A percentile compares a stretch with the other conserved stretches of the same genome.
Conservation (phyloP, 1,140 invertebrate species). For the Tyrophagus putrescentiae region DNA sequence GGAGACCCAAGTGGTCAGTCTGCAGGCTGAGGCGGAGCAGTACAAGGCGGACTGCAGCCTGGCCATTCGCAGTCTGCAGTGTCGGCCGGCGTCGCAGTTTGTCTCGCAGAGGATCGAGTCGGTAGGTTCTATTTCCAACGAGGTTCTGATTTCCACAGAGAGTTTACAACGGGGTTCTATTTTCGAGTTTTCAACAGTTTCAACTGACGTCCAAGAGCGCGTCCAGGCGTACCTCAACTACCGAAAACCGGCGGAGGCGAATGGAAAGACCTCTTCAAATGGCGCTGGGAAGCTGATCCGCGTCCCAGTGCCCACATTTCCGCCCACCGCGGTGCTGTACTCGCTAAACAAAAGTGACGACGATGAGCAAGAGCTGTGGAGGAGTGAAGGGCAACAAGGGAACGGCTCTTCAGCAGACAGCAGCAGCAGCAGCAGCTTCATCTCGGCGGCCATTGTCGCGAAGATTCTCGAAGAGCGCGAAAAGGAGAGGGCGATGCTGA, state of each 20-base stretch:
- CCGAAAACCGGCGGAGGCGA: slow-evolving; percentile 31
- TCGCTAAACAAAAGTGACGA: slow-evolving; percentile 51
- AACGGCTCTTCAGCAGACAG: slow-evolving; percentile 29
- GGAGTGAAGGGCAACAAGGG: slow-evolving; percentile 15
- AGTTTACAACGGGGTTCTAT: slow-evolving; percentile 9
- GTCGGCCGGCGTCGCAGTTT: slow-evolving; percentile 87
- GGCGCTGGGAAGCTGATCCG: slow-evolving; percentile 47
- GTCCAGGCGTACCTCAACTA: slow-evolving; percentile 41
- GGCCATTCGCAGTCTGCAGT: slow-evolving; percentile 81
- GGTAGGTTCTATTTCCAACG: slow-evolving; percentile 55
- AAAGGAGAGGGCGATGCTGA: slow-evolving; percentile 44
- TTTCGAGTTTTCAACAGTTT: slow-evolving; percentile 47
- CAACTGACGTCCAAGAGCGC: slow-evolving; percentile 71
- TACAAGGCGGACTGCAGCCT: slow-evolving; percentile 86
- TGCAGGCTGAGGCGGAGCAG: slow-evolving; percentile 82
- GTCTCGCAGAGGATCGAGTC: slow-evolving; percentile 76
- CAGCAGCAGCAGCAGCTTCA: slow-evolving; percentile 37
- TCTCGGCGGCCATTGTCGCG: slow-evolving; percentile 80
- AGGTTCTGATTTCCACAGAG: slow-evolving; percentile 20
- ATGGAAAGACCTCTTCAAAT: neutral
- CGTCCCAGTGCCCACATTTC: slow-evolving; percentile 66
- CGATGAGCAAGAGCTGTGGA: slow-evolving; percentile 2
- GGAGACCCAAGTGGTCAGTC: slow-evolving; percentile 62
- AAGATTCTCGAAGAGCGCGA: slow-evolving; percentile 73
- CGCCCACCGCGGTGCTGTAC: slow-evolving; percentile 73